Conservation (phyloP, 1,140 invertebrate species). For the Sycophaga agraensis region DNA sequence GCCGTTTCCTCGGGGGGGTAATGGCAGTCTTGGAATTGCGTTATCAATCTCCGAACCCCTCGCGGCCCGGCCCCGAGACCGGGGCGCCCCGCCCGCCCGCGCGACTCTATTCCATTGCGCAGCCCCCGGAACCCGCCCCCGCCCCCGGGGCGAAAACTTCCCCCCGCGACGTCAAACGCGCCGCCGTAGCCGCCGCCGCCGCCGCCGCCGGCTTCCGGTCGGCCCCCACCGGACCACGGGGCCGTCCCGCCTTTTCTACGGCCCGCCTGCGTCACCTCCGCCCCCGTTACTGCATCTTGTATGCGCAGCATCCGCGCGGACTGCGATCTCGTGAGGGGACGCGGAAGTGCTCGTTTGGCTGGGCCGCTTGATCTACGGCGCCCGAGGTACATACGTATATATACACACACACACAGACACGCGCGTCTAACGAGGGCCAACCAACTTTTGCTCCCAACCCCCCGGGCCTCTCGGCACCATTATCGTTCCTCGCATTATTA, state of each 20-base stretch:
- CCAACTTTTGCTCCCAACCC: not conserved
- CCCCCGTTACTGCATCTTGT: conserved; percentile 53
- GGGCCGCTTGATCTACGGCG: too few species aligned
- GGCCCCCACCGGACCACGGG: too few species aligned
- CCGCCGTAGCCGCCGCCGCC: conserved; percentile 49
- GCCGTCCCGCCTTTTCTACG: conserved; percentile 25
- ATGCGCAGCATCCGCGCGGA: conserved; percentile 42
- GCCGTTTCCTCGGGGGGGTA: conserved; percentile 47
- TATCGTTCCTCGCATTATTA: conserved; percentile 48
- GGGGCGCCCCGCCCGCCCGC: conserved; percentile 10
- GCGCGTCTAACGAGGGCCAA: conserved; percentile 24
- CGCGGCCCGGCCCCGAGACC: conserved; percentile 31
- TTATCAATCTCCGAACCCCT: conserved; percentile 58
- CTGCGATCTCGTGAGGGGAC: too few species aligned
- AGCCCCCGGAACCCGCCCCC: conserved; percentile 37
- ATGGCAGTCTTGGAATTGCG: conserved; percentile 61
- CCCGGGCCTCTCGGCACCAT: conserved; percentile 33
- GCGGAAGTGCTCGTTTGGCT: too few species aligned
- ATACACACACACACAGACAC: too few species aligned
- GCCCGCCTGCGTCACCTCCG: conserved; percentile 25
- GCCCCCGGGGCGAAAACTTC: conserved; percentile 38
- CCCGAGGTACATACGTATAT: too few species aligned
- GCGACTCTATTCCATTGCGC: conserved; percentile 52
- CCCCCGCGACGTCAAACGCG: conserved; percentile 46
- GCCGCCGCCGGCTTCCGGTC: conserved; percentile 22